Evolutionary conservation across 2,113 vertebrate species (phyloP), one percentile per base, ranked within the genome.

Genomic region (Alethe diademata): DNA sequence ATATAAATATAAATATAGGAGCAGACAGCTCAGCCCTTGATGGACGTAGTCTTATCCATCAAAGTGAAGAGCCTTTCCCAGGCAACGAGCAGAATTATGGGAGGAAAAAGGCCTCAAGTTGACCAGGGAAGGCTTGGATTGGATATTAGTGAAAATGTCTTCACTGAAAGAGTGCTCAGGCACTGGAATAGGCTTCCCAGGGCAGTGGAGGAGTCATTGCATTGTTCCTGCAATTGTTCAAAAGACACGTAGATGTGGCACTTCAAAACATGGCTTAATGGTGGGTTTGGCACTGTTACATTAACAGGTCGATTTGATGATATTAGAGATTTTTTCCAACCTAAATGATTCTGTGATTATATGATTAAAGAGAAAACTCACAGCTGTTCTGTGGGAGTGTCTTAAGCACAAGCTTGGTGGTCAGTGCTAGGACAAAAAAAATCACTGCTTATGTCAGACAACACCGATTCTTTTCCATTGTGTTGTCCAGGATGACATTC

Each of bases 401-500:
- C 23, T 73, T 50, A 2, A 6, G 6, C 29, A 29, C 40, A 58
- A 91, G 57, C 3, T 26, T 36, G 5, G 14, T 45, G 23, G 6
- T 58, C 33, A 80, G n/a, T 35, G 15, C 4, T 58, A 43, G 9
- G 9, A 70, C 61, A 47, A 74, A 62, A 60, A 58, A 53, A 53
- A 48, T 20, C 69, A 8, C 14, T 5, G 7, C 14, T 78, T 40
- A 11, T n/a, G 11, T 51, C 31, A 40, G 5, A 5, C 33, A 69
- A n/a, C 7, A 56, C 2, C 0, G 0, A 10, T 7, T 71, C 19
- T 75, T 61, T 50, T 48, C 2, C 2, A 8, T 88, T 72, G 67
- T 60, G 1, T 26, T 78, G 2, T 45, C 42, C 0, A 1, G 5
- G 9, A 22, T 57, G 11, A 0, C 7, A 50, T 33, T 70, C 9